Evolutionary conservation across 1,140 invertebrate genomes (phyloP).

Genomic region (Pachyrhynchus sulphureomaculatus): DNA sequence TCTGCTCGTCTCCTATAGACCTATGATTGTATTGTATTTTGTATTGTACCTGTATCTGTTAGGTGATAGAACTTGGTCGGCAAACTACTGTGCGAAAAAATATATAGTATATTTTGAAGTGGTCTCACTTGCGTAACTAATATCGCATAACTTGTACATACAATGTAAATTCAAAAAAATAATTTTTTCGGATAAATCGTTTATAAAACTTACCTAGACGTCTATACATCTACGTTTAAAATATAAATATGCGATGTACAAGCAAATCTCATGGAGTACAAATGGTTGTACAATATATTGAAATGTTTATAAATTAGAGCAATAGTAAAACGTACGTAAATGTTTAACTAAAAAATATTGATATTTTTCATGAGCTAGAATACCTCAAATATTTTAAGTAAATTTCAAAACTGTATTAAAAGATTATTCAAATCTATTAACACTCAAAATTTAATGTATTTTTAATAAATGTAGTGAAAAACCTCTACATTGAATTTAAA

Average conservation of each 20-base stretch:
- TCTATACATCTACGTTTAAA: slow-evolving; percentile 31
- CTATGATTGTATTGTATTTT: no score
- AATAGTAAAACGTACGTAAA: neutral
- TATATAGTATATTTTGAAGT: no score
- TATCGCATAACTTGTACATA: slow-evolving; percentile 40
- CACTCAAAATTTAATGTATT: no score
- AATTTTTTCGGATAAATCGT: slow-evolving; percentile 28
- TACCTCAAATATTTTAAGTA: no score
- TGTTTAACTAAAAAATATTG: neutral
- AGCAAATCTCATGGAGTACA: slow-evolving; percentile 31
- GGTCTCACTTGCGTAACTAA: no score
- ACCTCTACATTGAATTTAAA: no score
- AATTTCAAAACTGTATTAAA: neutral
- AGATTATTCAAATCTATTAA: no score
- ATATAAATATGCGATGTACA: slow-evolving; percentile 10
- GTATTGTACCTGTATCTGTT: no score
- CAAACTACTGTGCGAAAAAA: no score
- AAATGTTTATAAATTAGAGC: slow-evolving; percentile 10
- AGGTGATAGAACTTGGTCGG: no score
- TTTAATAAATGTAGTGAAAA: no score
- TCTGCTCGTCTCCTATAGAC: no score
- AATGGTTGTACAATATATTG: slow-evolving; percentile 35
- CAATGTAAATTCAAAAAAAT: slow-evolving; percentile 30
- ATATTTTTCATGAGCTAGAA: neutral
- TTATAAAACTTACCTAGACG: slow-evolving; percentile 43